Percentiles rank a stretch among this genome's conserved stretches.
These are phyloP conservation scores for Parnassius apollo DNA, from an alignment of 2,888 invertebrate genomes.

Conservation along the genomic window DNA sequence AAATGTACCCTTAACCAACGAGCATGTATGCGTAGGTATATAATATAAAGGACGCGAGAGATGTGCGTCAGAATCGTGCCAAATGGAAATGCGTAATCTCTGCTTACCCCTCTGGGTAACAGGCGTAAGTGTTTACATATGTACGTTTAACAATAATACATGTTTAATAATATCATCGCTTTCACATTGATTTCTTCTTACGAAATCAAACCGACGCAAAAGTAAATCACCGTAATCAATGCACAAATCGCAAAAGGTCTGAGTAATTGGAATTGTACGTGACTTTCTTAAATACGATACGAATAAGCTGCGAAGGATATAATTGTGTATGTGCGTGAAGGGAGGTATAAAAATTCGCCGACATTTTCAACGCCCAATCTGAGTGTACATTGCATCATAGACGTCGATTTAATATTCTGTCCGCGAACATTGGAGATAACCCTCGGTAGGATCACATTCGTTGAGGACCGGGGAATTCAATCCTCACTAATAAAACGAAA, in stretches of 20 bases:
- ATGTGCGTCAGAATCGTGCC: too few relatives aligned
- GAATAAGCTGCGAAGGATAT: conserved; percentile 23
- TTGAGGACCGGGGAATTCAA: conserved; percentile 11
- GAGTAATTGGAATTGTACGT: conserved; percentile 21
- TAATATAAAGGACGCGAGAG: too few relatives aligned
- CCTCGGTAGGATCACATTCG: conserved; percentile 15
- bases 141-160: too few relatives aligned
- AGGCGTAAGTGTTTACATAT: too few relatives aligned
- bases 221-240: not conserved
- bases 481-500: not conserved
- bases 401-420: conserved; percentile 24
- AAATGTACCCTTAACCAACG: too few relatives aligned
- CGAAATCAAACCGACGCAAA: too few relatives aligned
- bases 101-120: too few relatives aligned
- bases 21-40: too few relatives aligned
- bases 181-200: too few relatives aligned
- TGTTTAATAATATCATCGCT: too few relatives aligned
- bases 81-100: too few relatives aligned
- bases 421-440: conserved; percentile 22
- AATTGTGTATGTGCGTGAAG: conserved; percentile 22
- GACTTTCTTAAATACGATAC: conserved; percentile 16
- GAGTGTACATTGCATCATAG: conserved; percentile 26
- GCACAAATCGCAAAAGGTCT: not conserved
- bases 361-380: conserved; percentile 12
- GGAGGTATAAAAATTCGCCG: conserved; percentile 22